Conservation (phyloP, 1,140 invertebrate genomes). For the Apis florea region DNA sequence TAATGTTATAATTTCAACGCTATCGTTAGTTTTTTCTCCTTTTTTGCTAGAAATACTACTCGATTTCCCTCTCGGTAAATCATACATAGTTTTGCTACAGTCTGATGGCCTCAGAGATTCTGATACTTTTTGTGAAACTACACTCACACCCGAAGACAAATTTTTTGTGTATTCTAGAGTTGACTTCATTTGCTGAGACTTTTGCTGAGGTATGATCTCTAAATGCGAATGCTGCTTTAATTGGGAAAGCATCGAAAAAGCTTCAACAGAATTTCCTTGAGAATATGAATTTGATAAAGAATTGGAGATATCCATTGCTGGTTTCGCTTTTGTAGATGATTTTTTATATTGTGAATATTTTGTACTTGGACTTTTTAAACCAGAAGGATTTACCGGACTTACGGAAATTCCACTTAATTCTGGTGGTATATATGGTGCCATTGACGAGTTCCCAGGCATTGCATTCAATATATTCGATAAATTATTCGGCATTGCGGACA, state of each 20-base stretch:
- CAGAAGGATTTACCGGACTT: constrained; percentile 54
- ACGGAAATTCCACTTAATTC: constrained; percentile 71
- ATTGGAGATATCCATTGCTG: constrained; percentile 46
- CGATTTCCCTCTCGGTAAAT: constrained; percentile 66
- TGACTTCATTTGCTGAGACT: constrained; percentile 48
- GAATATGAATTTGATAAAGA: constrained; percentile 39
- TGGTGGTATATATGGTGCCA: constrained; percentile 61
- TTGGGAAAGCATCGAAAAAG: constrained; percentile 77
- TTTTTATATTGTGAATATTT: constrained; percentile 62
- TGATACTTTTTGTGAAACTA: constrained; percentile 62
- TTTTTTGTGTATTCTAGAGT: constrained; percentile 67
- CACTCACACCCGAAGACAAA: constrained; percentile 55
- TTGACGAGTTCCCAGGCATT: constrained; percentile 36
- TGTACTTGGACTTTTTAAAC: constrained; percentile 20
- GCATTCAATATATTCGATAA: constrained; percentile 53
- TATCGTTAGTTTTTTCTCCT: constrained; percentile 69
- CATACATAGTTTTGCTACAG: constrained; percentile 62
- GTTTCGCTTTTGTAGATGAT: constrained; percentile 52
- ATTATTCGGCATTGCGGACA: constrained; percentile 48
- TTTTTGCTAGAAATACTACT: constrained; percentile 30
- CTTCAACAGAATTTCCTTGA: constrained; percentile 54
- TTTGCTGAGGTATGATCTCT: constrained; percentile 79
- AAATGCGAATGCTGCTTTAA: constrained; percentile 86
- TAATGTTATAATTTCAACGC: constrained; percentile 77
- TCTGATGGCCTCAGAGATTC: constrained; percentile 59